Conservation (phyloP, 2,888 invertebrate species). For the Xanthia togata region DNA sequence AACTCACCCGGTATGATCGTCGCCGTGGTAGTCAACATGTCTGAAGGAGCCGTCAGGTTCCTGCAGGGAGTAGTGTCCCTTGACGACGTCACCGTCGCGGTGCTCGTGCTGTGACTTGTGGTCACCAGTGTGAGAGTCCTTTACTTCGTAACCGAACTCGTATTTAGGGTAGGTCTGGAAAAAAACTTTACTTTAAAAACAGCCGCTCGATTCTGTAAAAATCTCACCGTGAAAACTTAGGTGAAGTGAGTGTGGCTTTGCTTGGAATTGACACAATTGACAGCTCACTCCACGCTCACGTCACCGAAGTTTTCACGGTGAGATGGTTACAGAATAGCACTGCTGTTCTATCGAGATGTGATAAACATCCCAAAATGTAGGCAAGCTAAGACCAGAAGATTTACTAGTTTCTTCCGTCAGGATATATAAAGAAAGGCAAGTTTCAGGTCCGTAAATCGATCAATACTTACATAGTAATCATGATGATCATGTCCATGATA, state of each 20-base stretch:
- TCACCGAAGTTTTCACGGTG: no score
- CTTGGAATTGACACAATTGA: no score
- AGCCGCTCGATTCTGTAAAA: no score
- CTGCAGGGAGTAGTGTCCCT: slow-evolving; percentile 77
- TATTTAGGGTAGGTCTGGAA: slow-evolving; percentile 72
- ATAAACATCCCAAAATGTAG: background rate
- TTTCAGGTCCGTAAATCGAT: background rate
- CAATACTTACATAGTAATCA: slow-evolving; percentile 66
- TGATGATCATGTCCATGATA: slow-evolving; percentile 68
- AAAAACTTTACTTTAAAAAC: background rate
- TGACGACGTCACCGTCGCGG: slow-evolving; percentile 85
- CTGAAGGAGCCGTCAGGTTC: slow-evolving; percentile 89
- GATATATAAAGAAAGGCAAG: background rate
- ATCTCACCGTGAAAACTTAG: no score
- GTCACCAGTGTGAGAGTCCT: slow-evolving; percentile 89
- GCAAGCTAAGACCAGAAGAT: background rate
- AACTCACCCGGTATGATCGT: slow-evolving; percentile 80
- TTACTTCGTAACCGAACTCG: slow-evolving; percentile 72
- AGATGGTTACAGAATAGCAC: no score
- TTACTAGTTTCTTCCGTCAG: background rate
- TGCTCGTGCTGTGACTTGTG: slow-evolving; percentile 86
- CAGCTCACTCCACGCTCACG: no score
- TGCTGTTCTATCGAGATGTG: background rate
- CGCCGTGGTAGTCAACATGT: slow-evolving; percentile 88
- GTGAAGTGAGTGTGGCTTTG: no score